Percentiles rank a stretch among this genome's conserved stretches.
phyloP scores from a whole-genome alignment of 92 coral and sea anemone genomes.

The Scolanthus callimorphus region DNA sequence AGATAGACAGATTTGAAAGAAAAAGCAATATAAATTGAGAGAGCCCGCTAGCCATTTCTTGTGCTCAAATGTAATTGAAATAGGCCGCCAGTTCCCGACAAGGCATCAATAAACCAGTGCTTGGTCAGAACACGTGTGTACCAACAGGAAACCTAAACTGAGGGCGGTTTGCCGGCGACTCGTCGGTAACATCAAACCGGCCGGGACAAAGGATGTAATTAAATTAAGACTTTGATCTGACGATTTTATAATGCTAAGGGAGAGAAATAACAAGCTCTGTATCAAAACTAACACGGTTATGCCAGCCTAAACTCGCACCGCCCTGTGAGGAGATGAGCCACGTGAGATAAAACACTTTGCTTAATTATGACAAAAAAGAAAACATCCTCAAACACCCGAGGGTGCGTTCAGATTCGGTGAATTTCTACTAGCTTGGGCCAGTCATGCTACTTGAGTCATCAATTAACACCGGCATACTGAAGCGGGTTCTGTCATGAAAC shows the following conservation, averaged over 20 bases:
- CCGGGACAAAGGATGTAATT: constrained; percentile 24
- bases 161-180: constrained; percentile 11
- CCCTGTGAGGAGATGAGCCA: background rate
- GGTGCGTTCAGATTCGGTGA: no score
- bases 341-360: background rate
- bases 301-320: background rate
- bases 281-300: background rate
- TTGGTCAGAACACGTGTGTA: background rate
- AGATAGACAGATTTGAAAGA: no score
- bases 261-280: background rate
- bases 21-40: no score
- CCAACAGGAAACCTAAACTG: background rate
- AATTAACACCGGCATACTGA: no score
- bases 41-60: no score
- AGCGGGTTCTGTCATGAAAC: no score
- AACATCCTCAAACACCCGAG: background rate
- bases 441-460: no score
- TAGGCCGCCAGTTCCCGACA: background rate
- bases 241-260: background rate
- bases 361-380: no score
- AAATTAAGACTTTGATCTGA: constrained; percentile 18
- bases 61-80: no score
- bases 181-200: constrained; percentile 30
- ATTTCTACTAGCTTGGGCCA: no score
- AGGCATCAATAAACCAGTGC: background rate